phyloP scores from a whole-genome alignment of 2,113 vertebrate genomes.

The Willisornis vidua region DNA sequence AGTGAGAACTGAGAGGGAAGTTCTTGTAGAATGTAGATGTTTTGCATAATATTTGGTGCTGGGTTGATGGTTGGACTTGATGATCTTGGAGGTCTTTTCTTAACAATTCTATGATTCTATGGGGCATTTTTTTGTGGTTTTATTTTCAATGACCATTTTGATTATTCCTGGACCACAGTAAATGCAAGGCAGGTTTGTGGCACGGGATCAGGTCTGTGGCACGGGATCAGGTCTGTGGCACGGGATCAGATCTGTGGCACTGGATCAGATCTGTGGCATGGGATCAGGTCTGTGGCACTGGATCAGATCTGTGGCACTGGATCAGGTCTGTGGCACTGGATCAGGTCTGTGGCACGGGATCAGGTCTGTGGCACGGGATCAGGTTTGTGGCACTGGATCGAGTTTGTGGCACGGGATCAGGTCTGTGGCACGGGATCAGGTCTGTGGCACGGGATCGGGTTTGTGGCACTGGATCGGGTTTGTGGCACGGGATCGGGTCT shows the following conservation, averaged over 20 bases:
- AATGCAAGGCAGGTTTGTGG: fast-evolving
- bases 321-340: no score
- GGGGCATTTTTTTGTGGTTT: background rate
- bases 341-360: no score
- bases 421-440: no score
- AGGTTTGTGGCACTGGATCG: no score
- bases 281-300: no score
- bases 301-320: no score
- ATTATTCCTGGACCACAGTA: background rate
- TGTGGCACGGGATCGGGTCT: no score
- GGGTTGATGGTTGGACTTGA: background rate
- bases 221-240: no score
- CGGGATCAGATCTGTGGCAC: no score
- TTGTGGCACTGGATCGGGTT: background rate
- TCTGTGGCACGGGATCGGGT: no score
- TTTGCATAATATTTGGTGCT: background rate
- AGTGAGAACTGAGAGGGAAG: background rate
- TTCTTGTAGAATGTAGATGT: background rate
- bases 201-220: no score
- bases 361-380: background rate
- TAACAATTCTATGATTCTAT: background rate
- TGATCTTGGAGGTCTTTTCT: background rate
- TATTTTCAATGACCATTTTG: background rate
- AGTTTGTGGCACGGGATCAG: no score
- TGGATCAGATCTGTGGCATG: background rate